Conservation (phyloP, 2,888 invertebrate species). For the Tridacna crocea region DNA sequence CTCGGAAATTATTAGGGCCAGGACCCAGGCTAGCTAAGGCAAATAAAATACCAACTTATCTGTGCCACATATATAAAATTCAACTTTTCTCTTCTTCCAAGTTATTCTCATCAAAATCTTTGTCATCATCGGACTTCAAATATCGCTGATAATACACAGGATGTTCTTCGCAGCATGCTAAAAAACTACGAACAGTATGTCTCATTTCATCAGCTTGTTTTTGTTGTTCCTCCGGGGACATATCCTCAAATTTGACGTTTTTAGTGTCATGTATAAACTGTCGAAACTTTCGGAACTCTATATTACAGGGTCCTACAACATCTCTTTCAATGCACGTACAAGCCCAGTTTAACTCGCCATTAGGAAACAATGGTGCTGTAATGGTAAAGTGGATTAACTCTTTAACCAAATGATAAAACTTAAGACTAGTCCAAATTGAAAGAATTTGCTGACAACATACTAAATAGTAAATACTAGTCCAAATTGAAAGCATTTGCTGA, state of each 20-base stretch:
- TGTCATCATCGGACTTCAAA: conserved; percentile 23
- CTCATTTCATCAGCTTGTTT: conserved; percentile 11
- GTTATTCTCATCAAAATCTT: neutral
- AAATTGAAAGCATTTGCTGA: too few species aligned
- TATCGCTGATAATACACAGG: conserved; percentile 40
- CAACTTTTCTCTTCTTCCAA: neutral
- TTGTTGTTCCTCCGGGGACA: conserved; percentile 26
- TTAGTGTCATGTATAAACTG: conserved; percentile 31
- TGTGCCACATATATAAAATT: too few species aligned
- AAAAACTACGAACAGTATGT: conserved; percentile 28
- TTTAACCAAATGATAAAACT: too few species aligned
- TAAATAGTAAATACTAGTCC: too few species aligned
- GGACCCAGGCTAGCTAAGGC: too few species aligned
- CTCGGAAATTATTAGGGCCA: too few species aligned
- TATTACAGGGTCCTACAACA: conserved; percentile 52
- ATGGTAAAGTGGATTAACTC: neutral
- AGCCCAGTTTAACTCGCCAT: conserved; percentile 51
- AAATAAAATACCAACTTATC: too few species aligned
- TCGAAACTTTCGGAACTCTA: conserved; percentile 47
- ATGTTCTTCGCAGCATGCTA: conserved; percentile 29
- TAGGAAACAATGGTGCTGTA: conserved; percentile 46
- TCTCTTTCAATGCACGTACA: conserved; percentile 56
- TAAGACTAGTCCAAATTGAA: too few species aligned
- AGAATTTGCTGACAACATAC: too few species aligned
- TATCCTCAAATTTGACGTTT: conserved; percentile 20